Base-by-base conservation (phyloP, 92 coral and sea anemone species). In the Heliopora coerulea region DNA sequence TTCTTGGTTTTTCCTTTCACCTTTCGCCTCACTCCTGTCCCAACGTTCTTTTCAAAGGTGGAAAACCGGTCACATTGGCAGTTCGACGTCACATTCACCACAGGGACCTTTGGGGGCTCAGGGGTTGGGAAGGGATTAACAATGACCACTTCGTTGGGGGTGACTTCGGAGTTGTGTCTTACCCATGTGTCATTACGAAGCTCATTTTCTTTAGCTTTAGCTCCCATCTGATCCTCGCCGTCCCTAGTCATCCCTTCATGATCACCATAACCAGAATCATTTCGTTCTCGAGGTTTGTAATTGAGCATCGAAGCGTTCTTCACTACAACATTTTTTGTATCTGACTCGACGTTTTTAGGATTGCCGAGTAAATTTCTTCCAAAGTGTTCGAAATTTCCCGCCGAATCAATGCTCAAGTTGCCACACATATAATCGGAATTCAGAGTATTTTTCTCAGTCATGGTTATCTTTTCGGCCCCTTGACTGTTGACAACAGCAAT, bases 101-200 rank as follows among this genome's bases (percentile, higher is more conserved):
- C 23, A 50, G 77, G 63, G 64, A 73, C 63, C 37, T 40, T 57
- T 15, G 89, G 89, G 2, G 96, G 99, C 35, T 66, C 91, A 10
- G 99, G 99, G 15, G 96, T 84, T 0, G 99, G 99, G 73, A 75
- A 95, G 8, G 99, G 86, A 65, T 92, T 95, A 18, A 78, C 70
- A 66, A 90, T 90, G 23, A 75, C 85, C 20, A 91, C 84, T 25
- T 87, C 80, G 50, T 63, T 33, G 2, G 82, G 39, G 17, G 41
- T 74, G 18, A 56, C 59, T 28, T 66, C 48, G 56, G 41, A 39
- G 35, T 65, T 50, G 28, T 85, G 57, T 68, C 77, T 46, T 7
- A 0, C 63, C 80, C 65, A 37, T 73, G 88, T 27, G 77, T 46
- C n/a, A 46, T 15, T 46, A 6, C 2, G 52, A 46, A n/a, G n/a